phyloP scores from a whole-genome alignment of 2,797 vertebrate species.

The Ptychadena robeensis region DNA sequence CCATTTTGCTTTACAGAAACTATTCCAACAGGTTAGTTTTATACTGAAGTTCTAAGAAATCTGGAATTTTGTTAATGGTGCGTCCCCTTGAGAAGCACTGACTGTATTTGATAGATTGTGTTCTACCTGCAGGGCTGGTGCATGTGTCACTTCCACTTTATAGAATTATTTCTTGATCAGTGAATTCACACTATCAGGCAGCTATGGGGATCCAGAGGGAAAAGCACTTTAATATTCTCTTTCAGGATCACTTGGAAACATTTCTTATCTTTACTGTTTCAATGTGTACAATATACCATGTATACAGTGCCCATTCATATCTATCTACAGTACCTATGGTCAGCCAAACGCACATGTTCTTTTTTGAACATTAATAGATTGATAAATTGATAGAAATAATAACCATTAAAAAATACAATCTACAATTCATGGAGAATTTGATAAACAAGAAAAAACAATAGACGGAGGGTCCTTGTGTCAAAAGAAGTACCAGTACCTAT shows the following conservation, averaged over 20 bases:
- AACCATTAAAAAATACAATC: too few relatives aligned
- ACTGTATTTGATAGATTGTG: constrained; percentile 17
- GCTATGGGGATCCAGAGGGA: constrained; percentile 7
- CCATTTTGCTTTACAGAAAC: neutral
- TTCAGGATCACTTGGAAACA: constrained; percentile 18
- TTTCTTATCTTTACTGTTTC: constrained; percentile 1
- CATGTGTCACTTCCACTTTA: constrained; percentile 45
- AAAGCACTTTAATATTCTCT: neutral
- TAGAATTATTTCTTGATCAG: constrained; percentile 29
- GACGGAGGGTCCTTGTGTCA: too few relatives aligned
- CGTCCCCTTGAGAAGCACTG: constrained; percentile 17
- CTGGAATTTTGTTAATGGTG: constrained; percentile 21
- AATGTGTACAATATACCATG: neutral
- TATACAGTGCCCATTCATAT: neutral
- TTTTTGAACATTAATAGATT: too few relatives aligned
- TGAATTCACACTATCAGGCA: constrained; percentile 16
- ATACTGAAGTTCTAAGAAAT: constrained; percentile 1
- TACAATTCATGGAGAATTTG: too few relatives aligned
- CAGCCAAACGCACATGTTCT: too few relatives aligned
- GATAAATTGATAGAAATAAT: too few relatives aligned
- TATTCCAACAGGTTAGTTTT: neutral
- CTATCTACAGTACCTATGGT: too few relatives aligned
- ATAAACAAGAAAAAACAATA: too few relatives aligned
- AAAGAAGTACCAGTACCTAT: too few relatives aligned
- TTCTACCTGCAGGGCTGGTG: constrained; percentile 13